These are phyloP conservation scores for Pyrochroa serraticornis DNA, from an alignment of 2,888 invertebrate species.

Conservation along the genomic window DNA sequence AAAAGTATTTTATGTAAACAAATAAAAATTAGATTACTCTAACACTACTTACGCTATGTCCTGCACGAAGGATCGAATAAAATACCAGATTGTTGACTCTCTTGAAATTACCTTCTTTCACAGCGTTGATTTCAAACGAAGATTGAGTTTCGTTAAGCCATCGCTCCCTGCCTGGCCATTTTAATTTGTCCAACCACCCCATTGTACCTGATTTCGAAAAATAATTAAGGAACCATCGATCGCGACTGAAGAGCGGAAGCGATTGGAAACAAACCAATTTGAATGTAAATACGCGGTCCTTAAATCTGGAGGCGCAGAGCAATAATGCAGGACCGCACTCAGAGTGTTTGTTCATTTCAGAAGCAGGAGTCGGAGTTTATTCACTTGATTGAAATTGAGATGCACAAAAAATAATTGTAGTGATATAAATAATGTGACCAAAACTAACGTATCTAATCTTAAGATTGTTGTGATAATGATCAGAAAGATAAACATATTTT, in stretches of 20 bases:
- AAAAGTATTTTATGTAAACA: conserved; percentile 15
- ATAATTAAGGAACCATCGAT: conserved; percentile 1
- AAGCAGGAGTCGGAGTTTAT: conserved; percentile 38
- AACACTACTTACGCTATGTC: conserved; percentile 68
- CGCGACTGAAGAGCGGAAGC: neutral
- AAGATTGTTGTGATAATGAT: no score
- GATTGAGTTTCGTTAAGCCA: conserved; percentile 60
- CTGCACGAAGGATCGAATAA: conserved; percentile 77
- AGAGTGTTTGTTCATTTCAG: neutral
- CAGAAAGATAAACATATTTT: no score
- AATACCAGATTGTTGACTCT: conserved; percentile 69
- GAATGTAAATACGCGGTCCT: no score
- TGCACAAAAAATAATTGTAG: no score
- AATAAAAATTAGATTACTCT: neutral
- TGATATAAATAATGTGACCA: no score
- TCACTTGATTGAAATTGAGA: no score
- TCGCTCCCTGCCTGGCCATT: conserved; percentile 65
- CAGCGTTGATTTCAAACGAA: conserved; percentile 65
- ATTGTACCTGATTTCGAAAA: conserved; percentile 32
- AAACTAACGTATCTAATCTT: no score
- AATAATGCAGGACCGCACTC: neutral
- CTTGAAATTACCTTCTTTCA: conserved; percentile 74
- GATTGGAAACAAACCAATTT: neutral
- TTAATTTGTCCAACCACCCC: conserved; percentile 71
- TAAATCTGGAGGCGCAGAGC: neutral